phyloP scores from a whole-genome alignment of 1,140 invertebrate species.

The Eurosta solidaginis region DNA sequence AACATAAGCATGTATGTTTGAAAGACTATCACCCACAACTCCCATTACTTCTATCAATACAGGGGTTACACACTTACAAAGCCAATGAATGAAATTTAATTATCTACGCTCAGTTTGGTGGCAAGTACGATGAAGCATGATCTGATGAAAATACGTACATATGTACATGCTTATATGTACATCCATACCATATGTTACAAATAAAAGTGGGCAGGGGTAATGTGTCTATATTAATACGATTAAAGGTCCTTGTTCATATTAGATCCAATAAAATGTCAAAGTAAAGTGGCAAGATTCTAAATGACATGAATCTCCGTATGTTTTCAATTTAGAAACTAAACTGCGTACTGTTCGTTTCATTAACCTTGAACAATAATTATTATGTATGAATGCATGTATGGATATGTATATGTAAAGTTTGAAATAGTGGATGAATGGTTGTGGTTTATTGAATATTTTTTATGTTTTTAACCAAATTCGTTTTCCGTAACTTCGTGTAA shows the following conservation, averaged over 20 bases:
- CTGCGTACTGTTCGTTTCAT: no score
- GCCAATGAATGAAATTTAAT: conserved; percentile 29
- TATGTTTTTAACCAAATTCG: no score
- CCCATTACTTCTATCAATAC: background rate
- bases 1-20: background rate
- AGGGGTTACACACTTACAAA: background rate
- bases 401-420: no score
- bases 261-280: conserved; percentile 35
- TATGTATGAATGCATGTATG: no score
- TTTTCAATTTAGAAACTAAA: background rate
- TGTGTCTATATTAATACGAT: no score
- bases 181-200: no score
- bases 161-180: background rate
- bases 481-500: no score
- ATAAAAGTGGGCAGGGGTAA: conserved; percentile 1
- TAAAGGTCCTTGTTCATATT: no score
- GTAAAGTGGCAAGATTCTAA: conserved; percentile 18
- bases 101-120: background rate
- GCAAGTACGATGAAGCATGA: background rate
- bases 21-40: background rate
- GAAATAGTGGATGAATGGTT: no score
- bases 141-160: background rate
- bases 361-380: no score
- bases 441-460: no score
- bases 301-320: background rate